Base-by-base conservation (phyloP, 2,888 invertebrate genomes). In the Koerneria pararmatus region DNA sequence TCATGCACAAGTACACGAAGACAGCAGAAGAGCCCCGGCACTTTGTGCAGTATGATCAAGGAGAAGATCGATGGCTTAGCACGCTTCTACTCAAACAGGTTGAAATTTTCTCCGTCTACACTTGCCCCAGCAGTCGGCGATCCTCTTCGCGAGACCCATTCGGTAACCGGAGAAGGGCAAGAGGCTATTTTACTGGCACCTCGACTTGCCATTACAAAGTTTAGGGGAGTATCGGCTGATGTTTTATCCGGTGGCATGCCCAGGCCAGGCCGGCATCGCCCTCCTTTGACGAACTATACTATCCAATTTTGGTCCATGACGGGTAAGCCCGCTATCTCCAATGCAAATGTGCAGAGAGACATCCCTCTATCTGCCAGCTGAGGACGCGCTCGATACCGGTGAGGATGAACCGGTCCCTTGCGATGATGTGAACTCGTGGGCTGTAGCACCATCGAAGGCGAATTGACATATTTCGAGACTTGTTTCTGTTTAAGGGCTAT, bases 31-130 rank as follows among this genome's bases (percentile, higher is more conserved):
- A 91, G 80, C 91, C 93, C 0, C 87, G 89, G 71, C 92, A 93
- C 85, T 92, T 89, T 80, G 91, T 93, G 27, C 93, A 93, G 83
- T 93, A 91, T 82, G 93, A 93, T 88, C 92, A 93, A 86, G 92
- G 86, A 61, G 86, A 86, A 71, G 86, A 86, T 71, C 81, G 86
- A 2, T 86, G 86, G 86, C 78, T 86, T 61, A 85, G 85, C 66
- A 86, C 86, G 1, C 75, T 86, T 35, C 76, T 86, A 11, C 80
- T 86, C 29, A 86, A 86, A 71, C 85, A 86, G 65, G 75, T 76
- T 51, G 46, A n/a, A 41, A n/a, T 41, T n/a, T 11, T 41, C 11
- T 11, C 46, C 11, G 46, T 41, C n/a, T 41, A 41, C n/a, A n/a
- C 46, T 41, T 15, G 11, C n/a, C n/a, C 46, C 11, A 41, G 11